Evolutionary conservation across 2,113 vertebrate species (phyloP).

Genomic region (Oreochromis tanganicae): DNA sequence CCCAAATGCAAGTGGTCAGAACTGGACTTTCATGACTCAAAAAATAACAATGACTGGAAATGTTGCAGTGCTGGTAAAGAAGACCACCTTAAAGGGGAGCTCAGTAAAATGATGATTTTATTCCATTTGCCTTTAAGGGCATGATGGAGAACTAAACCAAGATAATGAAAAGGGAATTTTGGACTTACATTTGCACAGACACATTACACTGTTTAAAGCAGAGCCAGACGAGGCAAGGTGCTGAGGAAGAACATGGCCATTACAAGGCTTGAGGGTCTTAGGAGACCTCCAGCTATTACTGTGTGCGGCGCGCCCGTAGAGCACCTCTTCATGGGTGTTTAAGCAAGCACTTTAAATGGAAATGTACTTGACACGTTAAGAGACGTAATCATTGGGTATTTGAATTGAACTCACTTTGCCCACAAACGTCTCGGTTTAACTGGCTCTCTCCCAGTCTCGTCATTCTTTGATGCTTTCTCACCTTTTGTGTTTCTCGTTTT

Average conservation of each 20-base stretch:
- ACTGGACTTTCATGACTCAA: neutral
- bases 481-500: neutral
- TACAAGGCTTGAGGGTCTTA: conserved; percentile 27
- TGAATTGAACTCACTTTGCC: conserved; percentile 79
- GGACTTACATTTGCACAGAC: neutral
- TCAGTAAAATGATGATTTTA: neutral
- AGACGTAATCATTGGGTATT: conserved; percentile 86
- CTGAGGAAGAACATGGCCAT: conserved; percentile 11
- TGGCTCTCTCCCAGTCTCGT: neutral
- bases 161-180: neutral
- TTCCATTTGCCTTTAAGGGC: neutral
- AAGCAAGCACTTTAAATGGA: conserved; percentile 94
- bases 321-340: conserved; percentile 84
- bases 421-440: conserved; percentile 31
- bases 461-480: conserved; percentile 9
- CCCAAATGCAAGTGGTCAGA: neutral
- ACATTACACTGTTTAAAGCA: conserved; percentile 11
- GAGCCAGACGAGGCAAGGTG: neutral
- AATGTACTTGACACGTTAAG: conserved; percentile 88
- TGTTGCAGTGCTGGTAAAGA: neutral
- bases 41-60: neutral
- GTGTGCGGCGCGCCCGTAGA: conserved; percentile 29
- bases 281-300: conserved; percentile 53
- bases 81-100: neutral
- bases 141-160: neutral